These are phyloP conservation scores for Cerceris ruficornis DNA, from an alignment of 2,888 invertebrate species.

Conservation along the genomic window DNA sequence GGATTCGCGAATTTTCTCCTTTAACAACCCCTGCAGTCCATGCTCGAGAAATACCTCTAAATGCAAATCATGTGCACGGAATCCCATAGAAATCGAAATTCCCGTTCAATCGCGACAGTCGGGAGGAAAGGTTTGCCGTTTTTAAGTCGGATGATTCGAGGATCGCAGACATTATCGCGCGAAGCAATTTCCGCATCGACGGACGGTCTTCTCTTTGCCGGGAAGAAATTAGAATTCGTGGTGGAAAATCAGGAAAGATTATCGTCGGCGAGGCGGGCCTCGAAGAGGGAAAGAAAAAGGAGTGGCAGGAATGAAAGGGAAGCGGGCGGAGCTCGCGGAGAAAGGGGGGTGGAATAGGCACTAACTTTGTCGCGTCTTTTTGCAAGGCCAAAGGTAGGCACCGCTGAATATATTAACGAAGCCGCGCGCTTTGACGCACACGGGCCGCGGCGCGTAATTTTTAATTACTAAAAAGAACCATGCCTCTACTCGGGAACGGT, in stretches of 20 bases:
- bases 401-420: slow-evolving; percentile 65
- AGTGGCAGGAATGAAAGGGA: slow-evolving; percentile 1
- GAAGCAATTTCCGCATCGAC: slow-evolving; percentile 30
- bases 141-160: slow-evolving; percentile 12
- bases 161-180: slow-evolving; percentile 15
- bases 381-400: slow-evolving; percentile 50
- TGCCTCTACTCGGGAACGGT: slow-evolving; percentile 30
- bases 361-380: slow-evolving; percentile 57
- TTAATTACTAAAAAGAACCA: slow-evolving; percentile 68
- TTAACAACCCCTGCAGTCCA: no score
- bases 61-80: not conserved
- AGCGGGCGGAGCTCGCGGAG: not conserved
- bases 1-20: no score
- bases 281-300: slow-evolving; percentile 11
- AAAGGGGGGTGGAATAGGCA: slow-evolving; percentile 45
- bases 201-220: slow-evolving; percentile 7
- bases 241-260: slow-evolving; percentile 47
- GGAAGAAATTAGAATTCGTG: slow-evolving; percentile 42
- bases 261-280: slow-evolving; percentile 24
- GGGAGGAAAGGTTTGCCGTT: not conserved
- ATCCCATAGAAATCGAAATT: not conserved
- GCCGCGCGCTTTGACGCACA: slow-evolving; percentile 61
- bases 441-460: slow-evolving; percentile 61
- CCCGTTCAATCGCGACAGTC: no score
- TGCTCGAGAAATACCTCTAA: no score